Percentiles rank a stretch among this genome's conserved stretches.
These are phyloP conservation scores for Mesoligia furuncula DNA, from an alignment of 2,888 invertebrate genomes.

Conservation along the genomic window DNA sequence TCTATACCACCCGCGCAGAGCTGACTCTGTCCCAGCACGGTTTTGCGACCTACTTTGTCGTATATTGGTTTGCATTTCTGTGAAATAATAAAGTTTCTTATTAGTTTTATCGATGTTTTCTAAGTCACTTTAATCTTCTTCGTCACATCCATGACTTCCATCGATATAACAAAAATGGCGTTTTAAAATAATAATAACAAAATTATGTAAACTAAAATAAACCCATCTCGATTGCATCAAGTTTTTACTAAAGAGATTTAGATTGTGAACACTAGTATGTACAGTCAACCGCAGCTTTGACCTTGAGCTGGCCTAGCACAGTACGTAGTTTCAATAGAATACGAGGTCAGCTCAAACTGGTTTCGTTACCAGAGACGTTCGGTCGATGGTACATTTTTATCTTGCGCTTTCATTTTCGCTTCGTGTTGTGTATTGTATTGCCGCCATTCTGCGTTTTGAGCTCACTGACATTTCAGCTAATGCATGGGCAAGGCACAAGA, in stretches of 20 bases:
- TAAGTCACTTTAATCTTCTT: background rate
- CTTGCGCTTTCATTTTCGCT: background rate
- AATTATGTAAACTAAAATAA: background rate
- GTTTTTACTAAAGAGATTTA: background rate
- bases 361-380: background rate
- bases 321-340: background rate
- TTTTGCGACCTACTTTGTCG: background rate
- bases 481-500: background rate
- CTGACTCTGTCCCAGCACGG: background rate
- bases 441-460: background rate
- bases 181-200: background rate
- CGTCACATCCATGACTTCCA: background rate
- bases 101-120: background rate
- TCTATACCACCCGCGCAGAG: constrained; percentile 34
- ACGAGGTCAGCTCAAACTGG: background rate
- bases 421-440: background rate
- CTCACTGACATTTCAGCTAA: background rate
- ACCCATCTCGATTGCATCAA: background rate
- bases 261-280: background rate
- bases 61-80: constrained; percentile 23
- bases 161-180: background rate
- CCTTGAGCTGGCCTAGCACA: background rate
- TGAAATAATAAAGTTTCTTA: background rate
- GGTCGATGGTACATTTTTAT: too few species aligned
- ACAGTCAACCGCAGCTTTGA: too few species aligned